phyloP scores from a whole-genome alignment of 2,797 vertebrate genomes.

The Tragopan temminckii region DNA sequence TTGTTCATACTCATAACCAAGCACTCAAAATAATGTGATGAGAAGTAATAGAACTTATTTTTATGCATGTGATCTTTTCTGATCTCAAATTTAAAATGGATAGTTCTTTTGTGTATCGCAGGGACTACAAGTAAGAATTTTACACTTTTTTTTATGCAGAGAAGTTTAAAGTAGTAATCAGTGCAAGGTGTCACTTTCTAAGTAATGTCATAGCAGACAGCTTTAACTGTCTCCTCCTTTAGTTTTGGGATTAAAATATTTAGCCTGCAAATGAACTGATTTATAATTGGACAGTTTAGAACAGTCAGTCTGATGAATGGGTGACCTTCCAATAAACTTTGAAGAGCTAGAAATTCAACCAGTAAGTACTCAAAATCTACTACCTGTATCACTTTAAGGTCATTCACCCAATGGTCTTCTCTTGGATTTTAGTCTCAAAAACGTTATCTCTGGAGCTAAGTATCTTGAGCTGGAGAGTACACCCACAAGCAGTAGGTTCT shows the following conservation, averaged over 20 bases:
- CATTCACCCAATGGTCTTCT: not conserved
- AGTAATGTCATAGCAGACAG: not conserved
- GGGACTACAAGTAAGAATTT: not conserved
- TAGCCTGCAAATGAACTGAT: not conserved
- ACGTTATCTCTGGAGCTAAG: rapidly evolving
- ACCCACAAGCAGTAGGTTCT: not conserved
- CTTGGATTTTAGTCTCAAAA: rapidly evolving
- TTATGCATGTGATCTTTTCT: no score
- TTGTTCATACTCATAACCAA: not conserved
- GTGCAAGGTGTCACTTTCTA: not conserved
- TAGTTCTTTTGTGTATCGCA: not conserved
- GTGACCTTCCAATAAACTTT: not conserved
- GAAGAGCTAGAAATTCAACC: not conserved
- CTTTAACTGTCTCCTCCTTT: not conserved
- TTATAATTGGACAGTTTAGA: not conserved
- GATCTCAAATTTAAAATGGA: not conserved
- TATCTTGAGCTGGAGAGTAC: not conserved
- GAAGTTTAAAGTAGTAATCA: not conserved
- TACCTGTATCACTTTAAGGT: not conserved
- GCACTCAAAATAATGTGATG: not conserved
- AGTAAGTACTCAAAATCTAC: not conserved
- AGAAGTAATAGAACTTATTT: not conserved
- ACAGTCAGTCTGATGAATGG: not conserved
- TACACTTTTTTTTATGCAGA: not conserved
- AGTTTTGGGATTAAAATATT: not conserved